Conservation (phyloP, 92 coral and sea anemone genomes). For the Paragorgia papillata region DNA sequence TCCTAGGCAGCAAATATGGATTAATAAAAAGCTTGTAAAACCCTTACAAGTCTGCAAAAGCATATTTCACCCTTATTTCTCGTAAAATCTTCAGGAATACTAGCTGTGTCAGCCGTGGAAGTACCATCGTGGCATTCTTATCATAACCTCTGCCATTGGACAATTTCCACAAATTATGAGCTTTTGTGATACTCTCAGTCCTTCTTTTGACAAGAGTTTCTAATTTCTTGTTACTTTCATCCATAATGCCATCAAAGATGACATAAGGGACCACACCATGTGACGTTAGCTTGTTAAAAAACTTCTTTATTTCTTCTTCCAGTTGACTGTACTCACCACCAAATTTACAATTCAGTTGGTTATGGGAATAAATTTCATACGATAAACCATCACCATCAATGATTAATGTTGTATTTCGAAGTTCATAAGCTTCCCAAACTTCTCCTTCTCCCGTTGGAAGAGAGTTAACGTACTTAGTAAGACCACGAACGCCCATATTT, state of each 20-base stretch:
- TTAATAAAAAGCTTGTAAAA: too few relatives aligned
- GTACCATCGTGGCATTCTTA: constrained; percentile 25
- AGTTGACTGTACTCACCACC: constrained; percentile 84
- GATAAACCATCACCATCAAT: constrained; percentile 79
- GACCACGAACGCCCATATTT: constrained; percentile 79
- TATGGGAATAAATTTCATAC: constrained; percentile 53
- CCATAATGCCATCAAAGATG: constrained; percentile 76
- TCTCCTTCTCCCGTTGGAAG: constrained; percentile 22
- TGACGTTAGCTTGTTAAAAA: constrained; percentile 63
- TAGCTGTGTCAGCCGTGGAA: constrained; percentile 58
- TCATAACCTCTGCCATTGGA: neutral
- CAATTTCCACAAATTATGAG: constrained; percentile 40
- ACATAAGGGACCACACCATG: constrained; percentile 67
- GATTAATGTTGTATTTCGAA: constrained; percentile 65
- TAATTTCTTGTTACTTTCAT: constrained; percentile 69
- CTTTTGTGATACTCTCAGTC: constrained; percentile 38
- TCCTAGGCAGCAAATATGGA: too few relatives aligned
- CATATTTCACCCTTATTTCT: constrained; percentile 57
- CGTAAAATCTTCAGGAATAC: constrained; percentile 63
- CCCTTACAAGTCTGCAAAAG: constrained; percentile 83
- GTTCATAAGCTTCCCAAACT: constrained; percentile 62
- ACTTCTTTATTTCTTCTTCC: constrained; percentile 51
- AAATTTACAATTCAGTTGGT: constrained; percentile 58
- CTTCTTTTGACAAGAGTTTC: constrained; percentile 55
- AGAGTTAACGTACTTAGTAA: constrained; percentile 65